Base-by-base conservation (phyloP, 2,797 vertebrate species). In the Poecilia gillii region DNA sequence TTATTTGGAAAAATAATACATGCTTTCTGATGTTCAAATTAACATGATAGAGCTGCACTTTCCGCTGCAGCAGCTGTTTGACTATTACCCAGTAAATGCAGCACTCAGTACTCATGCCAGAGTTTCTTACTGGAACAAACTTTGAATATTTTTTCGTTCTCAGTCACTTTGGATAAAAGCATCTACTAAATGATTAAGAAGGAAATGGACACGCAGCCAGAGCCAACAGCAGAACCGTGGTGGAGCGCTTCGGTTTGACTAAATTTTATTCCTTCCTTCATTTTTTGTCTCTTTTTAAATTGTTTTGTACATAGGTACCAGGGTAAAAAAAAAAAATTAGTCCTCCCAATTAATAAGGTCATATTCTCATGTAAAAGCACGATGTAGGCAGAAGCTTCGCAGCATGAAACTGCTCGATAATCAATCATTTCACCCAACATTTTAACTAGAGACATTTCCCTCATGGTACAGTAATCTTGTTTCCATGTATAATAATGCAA, bases 401-500 rank as follows among this genome's bases (percentile, higher is more conserved):
- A 75, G 68, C 43, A 41, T 18, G 18, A 25, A 45, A 28, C 45
- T 9, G 3, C 0, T 39, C 25, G 16, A n/a, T 14, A 36, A 73
- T 87, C 70, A 81, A 51, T 74, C 73, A 76, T 14, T 64, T 82
- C 31, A 84, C 73, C 78, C 57, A 85, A 55, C 14, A 79, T 78
- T 76, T 80, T 18, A 73, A 87, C 72, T 71, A 75, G 43, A 84
- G 14, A 74, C 71, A 46, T 81, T 84, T 86, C 83, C 76, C 75
- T 87, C 74, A 82, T 79, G 75, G 59, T 47, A 49, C 72, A 73
- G 33, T 49, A 6, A 77, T 75, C 28, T 76, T 66, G 90, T 88
- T 81, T 81, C 74, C 76, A 89, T 83, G 81, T 68, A 75, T 49
- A 74, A 47, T 62, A 78, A 78, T 45, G 33, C 28, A 81, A 66